Evolutionary conservation across 1,140 invertebrate genomes (phyloP).

Genomic region (Solenopsis fugax): DNA sequence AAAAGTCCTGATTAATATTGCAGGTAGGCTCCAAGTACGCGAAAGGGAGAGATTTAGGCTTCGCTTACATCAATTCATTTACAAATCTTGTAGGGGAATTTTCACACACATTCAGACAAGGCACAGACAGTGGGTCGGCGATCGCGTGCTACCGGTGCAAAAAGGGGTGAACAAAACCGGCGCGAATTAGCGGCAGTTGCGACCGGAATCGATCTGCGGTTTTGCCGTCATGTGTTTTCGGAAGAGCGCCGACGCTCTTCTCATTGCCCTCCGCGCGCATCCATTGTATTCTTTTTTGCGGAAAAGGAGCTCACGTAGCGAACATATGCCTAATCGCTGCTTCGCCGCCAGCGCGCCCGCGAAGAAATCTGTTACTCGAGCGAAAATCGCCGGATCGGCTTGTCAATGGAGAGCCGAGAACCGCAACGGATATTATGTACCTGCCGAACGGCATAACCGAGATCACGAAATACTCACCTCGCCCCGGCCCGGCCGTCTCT

Average conservation of each 20-base stretch:
- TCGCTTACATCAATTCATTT: neutral
- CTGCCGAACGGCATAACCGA: slow-evolving; percentile 68
- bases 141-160: slow-evolving; percentile 66
- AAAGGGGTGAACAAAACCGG: slow-evolving; percentile 55
- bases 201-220: slow-evolving; percentile 74
- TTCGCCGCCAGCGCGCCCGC: slow-evolving; percentile 38
- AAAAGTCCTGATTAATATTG: neutral
- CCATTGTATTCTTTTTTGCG: slow-evolving; percentile 56
- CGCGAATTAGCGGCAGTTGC: slow-evolving; percentile 69
- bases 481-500: neutral
- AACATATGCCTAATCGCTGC: slow-evolving; percentile 76
- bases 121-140: slow-evolving; percentile 44
- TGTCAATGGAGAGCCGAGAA: slow-evolving; percentile 45
- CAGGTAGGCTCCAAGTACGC: neutral
- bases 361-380: slow-evolving; percentile 73
- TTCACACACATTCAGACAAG: neutral
- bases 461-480: slow-evolving; percentile 67
- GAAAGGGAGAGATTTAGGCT: neutral
- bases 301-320: slow-evolving; percentile 53
- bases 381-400: slow-evolving; percentile 74
- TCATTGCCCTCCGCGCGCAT: neutral
- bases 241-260: slow-evolving; percentile 20
- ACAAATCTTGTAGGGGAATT: neutral
- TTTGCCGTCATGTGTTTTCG: slow-evolving; percentile 70
- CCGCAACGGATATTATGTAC: slow-evolving; percentile 75